Evolutionary conservation across 2,113 vertebrate species (phyloP).

Genomic region (Laticauda colubrina): DNA sequence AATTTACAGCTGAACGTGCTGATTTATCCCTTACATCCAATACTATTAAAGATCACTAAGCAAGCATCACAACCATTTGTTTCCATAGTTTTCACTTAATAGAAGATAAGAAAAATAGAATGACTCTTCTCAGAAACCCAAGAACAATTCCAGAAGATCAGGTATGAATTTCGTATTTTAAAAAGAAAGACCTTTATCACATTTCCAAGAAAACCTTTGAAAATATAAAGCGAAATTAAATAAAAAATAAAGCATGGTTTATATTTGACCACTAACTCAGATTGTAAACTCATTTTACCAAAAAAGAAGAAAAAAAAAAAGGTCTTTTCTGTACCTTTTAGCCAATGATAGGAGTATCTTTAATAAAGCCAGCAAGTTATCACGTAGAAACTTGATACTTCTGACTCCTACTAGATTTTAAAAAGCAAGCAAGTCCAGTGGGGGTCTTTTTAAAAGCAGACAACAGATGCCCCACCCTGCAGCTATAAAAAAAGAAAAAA

Average conservation of each 20-base stretch:
- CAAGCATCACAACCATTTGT: constrained; percentile 40
- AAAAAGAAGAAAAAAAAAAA: not conserved
- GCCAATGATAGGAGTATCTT: constrained; percentile 15
- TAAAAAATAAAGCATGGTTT: not conserved
- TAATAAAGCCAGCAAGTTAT: constrained; percentile 19
- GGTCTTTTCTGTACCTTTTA: constrained; percentile 5
- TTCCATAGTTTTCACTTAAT: constrained; percentile 36
- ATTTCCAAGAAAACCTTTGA: not conserved
- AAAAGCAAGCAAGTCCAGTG: constrained; percentile 42
- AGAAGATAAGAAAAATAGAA: not conserved
- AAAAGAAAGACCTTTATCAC: not conserved
- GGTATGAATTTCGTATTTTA: constrained; percentile 15
- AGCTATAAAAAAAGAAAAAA: not conserved
- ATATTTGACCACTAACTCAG: constrained; percentile 28
- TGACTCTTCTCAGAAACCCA: not conserved
- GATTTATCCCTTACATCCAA: constrained; percentile 37
- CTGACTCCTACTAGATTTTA: constrained; percentile 37
- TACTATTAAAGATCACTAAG: constrained; percentile 47
- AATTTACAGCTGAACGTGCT: constrained; percentile 55
- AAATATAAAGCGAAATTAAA: constrained; percentile 36
- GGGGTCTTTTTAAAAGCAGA: constrained; percentile 52
- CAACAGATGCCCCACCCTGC: constrained; percentile 68
- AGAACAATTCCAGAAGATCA: not conserved
- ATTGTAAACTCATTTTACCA: not conserved
- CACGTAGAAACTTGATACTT: constrained; percentile 44